Conservation (phyloP, 2,888 invertebrate genomes). For the Orthosia gracilis region DNA sequence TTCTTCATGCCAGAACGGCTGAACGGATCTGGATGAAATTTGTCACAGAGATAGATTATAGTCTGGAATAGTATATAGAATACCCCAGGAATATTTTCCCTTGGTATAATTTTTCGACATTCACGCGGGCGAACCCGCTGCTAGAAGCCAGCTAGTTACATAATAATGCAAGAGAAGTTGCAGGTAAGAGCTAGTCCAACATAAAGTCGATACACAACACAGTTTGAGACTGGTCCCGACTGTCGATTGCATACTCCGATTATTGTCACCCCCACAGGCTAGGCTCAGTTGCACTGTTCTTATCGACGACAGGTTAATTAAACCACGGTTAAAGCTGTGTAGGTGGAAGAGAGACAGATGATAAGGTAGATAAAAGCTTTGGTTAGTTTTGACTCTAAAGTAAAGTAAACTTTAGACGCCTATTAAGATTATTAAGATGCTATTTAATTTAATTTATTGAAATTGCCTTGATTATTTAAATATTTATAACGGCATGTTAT, state of each 20-base stretch:
- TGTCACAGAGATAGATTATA: too few relatives aligned
- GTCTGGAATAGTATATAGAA: too few relatives aligned
- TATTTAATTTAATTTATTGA: neutral
- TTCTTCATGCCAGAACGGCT: too few relatives aligned
- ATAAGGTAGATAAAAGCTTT: neutral
- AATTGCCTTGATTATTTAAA: constrained; percentile 3
- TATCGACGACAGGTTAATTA: constrained; percentile 21
- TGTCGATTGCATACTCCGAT: constrained; percentile 61
- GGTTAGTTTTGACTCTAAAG: too few relatives aligned
- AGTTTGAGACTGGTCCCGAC: constrained; percentile 32
- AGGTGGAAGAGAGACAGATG: neutral
- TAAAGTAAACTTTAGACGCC: neutral
- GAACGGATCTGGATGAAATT: too few relatives aligned
- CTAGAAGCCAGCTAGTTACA: neutral
- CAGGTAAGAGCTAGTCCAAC: constrained; percentile 22
- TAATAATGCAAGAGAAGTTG: constrained; percentile 1
- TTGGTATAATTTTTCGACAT: too few relatives aligned
- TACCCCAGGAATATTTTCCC: too few relatives aligned
- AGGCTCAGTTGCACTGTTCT: constrained; percentile 32
- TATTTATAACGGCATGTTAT: neutral
- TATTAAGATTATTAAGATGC: neutral
- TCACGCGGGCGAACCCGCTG: too few relatives aligned
- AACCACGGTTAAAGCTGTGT: constrained; percentile 5
- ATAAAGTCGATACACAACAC: constrained; percentile 40
- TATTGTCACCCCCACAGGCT: constrained; percentile 57